phyloP scores from a whole-genome alignment of 2,113 vertebrate species.

The Zapus hudsonius region DNA sequence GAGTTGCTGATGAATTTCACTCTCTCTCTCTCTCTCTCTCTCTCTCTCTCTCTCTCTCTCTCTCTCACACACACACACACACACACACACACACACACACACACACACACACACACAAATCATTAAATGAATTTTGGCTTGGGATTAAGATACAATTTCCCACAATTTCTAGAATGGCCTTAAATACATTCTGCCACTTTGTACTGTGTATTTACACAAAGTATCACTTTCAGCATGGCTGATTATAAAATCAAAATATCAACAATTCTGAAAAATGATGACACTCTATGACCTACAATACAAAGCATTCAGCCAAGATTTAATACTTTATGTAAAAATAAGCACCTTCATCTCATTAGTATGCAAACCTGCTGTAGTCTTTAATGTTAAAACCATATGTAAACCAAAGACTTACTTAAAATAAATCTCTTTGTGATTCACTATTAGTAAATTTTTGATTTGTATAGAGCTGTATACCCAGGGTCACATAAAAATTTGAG shows the following conservation, averaged over 20 bases:
- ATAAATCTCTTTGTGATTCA: background rate
- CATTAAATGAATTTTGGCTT: background rate
- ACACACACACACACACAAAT: background rate
- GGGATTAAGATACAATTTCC: background rate
- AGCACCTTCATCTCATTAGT: background rate
- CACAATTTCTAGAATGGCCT: background rate
- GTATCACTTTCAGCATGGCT: background rate
- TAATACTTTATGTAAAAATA: background rate
- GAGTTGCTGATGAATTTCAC: no score
- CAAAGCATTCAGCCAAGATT: background rate
- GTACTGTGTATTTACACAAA: background rate
- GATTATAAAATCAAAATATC: background rate
- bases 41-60: no score
- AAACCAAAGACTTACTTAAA: background rate
- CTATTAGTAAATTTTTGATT: background rate
- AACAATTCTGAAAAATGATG: background rate
- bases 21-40: no score
- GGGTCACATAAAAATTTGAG: background rate
- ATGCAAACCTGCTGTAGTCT: background rate
- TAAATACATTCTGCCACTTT: background rate
- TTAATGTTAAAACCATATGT: background rate
- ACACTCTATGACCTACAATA: background rate
- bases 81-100: no score
- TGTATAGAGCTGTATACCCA: background rate
- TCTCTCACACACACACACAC: no score